These are phyloP conservation scores for Sciaenops ocellatus DNA, from an alignment of 2,797 vertebrate species.

Conservation along the genomic window DNA sequence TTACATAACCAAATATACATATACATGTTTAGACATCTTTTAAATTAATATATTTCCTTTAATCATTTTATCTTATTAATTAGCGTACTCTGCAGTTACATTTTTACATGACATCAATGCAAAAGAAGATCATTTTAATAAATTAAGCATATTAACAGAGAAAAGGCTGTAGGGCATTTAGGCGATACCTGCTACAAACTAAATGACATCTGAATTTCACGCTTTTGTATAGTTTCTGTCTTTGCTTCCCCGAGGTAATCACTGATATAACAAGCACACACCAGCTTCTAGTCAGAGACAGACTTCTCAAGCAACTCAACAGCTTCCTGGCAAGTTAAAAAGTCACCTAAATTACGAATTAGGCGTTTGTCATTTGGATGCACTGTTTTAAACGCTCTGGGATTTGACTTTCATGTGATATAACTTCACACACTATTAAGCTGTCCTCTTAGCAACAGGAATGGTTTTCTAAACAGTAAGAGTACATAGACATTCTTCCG, in stretches of 20 bases:
- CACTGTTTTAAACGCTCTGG: slow-evolving; percentile 22
- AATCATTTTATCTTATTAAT: slow-evolving; percentile 67
- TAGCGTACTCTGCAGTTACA: slow-evolving; percentile 82
- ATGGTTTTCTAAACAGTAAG: slow-evolving; percentile 40
- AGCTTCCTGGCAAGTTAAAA: slow-evolving; percentile 18
- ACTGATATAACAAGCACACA: slow-evolving; percentile 20
- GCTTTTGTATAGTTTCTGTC: slow-evolving; percentile 40
- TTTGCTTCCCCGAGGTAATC: slow-evolving; percentile 54
- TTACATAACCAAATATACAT: slow-evolving; percentile 99
- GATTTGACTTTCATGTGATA: slow-evolving; percentile 22
- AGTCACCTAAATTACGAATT: slow-evolving; percentile 18
- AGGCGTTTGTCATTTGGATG: slow-evolving; percentile 15
- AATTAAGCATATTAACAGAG: slow-evolving; percentile 95
- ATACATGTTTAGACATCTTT: slow-evolving; percentile 89
- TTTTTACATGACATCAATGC: slow-evolving; percentile 93
- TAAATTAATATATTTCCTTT: slow-evolving; percentile 83
- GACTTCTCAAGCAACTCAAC: slow-evolving; percentile 12
- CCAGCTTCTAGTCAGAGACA: slow-evolving; percentile 25
- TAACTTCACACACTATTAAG: slow-evolving; percentile 23
- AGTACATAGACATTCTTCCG: slow-evolving; percentile 40
- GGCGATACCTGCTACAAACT: slow-evolving; percentile 73
- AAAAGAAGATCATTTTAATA: slow-evolving; percentile 91
- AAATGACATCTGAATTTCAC: slow-evolving; percentile 62
- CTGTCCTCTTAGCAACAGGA: slow-evolving; percentile 38
- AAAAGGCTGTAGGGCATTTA: slow-evolving; percentile 69